Evolutionary conservation across 1,140 invertebrate species (phyloP), one percentile per base, ranked within the genome.

Genomic region (Drosophila subobscura): DNA sequence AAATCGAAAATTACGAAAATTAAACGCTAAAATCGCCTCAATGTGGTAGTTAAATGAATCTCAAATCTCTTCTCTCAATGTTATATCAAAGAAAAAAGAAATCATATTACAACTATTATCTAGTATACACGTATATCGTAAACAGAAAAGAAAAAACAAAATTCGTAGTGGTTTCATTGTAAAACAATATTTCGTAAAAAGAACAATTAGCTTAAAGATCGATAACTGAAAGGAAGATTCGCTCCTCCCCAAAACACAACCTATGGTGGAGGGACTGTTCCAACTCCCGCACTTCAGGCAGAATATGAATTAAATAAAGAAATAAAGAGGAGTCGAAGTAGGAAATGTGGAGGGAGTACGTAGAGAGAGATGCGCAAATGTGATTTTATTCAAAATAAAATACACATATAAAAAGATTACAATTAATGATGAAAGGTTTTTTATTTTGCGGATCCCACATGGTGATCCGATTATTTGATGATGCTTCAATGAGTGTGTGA

Each of bases 361-460:
- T 12, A 10, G 33, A 10, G 33, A 37, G 33, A 37, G 72, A 86
- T 70, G 80, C 86, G 81, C 80, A 86, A 89, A 89, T 90, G 89
- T 90, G 89, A 90, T 90, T 90, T 90, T 90, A 90, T 90, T 90
- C 75, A 85, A 90, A 90, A 90, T 90, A 90, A 90, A 90, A 89
- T 78, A 89, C 77, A 84, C 79, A 84, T 83, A 71, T 37, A 78
- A 74, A 61, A 84, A 55, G 70, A 79, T 88, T 88, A 88, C 61
- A 86, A 67, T 77, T 77, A 81, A 84, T 67, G 65, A 80, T 47
- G 60, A 88, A 37, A 37, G 33, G 33, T 12, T 84, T 84, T 84
- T 85, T 84, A 85, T 85, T 73, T 79, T 37, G 33, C 12, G 80
- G 77, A 84, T 79, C 77, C 55, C 47, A 49, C 23, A 29, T 8